Percentiles rank a stretch among this genome's conserved stretches.
phyloP scores from a whole-genome alignment of 2,888 invertebrate genomes.

The Drosophila seclusa region DNA sequence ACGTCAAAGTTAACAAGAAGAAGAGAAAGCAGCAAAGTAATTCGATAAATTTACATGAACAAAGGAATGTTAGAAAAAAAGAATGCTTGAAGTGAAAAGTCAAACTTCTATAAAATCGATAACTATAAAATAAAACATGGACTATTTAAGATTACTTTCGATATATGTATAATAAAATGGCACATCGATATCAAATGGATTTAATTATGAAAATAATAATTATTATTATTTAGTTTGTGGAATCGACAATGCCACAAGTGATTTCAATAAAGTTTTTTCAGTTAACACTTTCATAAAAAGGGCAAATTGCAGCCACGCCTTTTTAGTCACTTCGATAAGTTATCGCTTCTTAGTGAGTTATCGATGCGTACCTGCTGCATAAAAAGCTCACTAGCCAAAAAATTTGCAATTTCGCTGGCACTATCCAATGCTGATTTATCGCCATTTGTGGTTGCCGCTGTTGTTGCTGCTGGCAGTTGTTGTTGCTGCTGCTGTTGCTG shows the following conservation, averaged over 20 bases:
- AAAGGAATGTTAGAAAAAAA: background rate
- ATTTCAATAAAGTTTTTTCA: background rate
- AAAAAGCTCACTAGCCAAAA: conserved; percentile 93
- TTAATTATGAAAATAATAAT: background rate
- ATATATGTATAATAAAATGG: background rate
- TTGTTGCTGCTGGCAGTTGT: conserved; percentile 12
- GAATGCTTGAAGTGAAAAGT: background rate
- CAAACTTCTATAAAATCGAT: background rate
- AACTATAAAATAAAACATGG: background rate
- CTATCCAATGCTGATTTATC: conserved; percentile 87
- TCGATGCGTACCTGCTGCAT: conserved; percentile 90
- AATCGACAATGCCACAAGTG: background rate
- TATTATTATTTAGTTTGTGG: background rate
- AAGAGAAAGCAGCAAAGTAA: background rate
- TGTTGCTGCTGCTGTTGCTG: conserved; percentile 44
- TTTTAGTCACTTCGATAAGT: conserved; percentile 25
- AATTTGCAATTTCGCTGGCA: conserved; percentile 93
- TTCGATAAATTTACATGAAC: background rate
- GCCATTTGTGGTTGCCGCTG: conserved; percentile 43
- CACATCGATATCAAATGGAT: background rate
- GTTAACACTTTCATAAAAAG: background rate
- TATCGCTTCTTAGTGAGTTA: conserved; percentile 12
- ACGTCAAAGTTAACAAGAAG: background rate
- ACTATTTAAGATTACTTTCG: background rate
- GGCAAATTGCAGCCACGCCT: background rate